Base-by-base conservation (phyloP, 2,888 invertebrate genomes). In the Xanthia icteritia region DNA sequence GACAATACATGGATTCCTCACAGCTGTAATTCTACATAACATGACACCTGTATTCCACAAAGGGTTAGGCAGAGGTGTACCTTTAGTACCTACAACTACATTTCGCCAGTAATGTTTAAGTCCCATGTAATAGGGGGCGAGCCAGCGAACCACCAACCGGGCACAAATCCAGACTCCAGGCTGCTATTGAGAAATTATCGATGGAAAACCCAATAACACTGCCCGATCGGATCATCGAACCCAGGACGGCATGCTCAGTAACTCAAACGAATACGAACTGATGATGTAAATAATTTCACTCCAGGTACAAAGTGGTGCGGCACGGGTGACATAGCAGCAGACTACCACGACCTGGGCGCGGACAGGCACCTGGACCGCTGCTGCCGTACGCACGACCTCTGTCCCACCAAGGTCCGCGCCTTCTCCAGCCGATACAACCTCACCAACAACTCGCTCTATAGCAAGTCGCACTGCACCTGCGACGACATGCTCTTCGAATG, bases 241-340 rank as follows among this genome's bases (percentile, higher is more conserved):
- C n/a, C n/a, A n/a, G n/a, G n/a, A n/a, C n/a, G n/a, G n/a, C n/a
- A n/a, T n/a, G n/a, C n/a, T n/a, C n/a, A n/a, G n/a, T n/a, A n/a
- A n/a, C n/a, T n/a, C n/a, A n/a, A n/a, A n/a, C n/a, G n/a, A n/a
- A n/a, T n/a, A n/a, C 23, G 23, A 51, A 67, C 17, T 61, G 5
- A 79, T 67, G n/a, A 20, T 73, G 2, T 36, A 17, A 20, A 48
- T 51, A 42, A 23, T 67, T 31, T 70, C 23, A 8, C 94, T 94
- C 0, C 92, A 98, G 99, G 99, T 83, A 99, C 99, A 60, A 99
- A 99, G 94, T 99, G 99, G 99, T 99, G 99, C 91, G 99, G 99
- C 31, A 98, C 98, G 0, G 99, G 99, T 0, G 99, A 99, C 93
- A 97, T 98, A 86, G 99, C 99, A 0, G 96, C 97, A 36, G 97